Base-by-base conservation (phyloP, 1,140 invertebrate genomes). In the Hyphantria cunea region DNA sequence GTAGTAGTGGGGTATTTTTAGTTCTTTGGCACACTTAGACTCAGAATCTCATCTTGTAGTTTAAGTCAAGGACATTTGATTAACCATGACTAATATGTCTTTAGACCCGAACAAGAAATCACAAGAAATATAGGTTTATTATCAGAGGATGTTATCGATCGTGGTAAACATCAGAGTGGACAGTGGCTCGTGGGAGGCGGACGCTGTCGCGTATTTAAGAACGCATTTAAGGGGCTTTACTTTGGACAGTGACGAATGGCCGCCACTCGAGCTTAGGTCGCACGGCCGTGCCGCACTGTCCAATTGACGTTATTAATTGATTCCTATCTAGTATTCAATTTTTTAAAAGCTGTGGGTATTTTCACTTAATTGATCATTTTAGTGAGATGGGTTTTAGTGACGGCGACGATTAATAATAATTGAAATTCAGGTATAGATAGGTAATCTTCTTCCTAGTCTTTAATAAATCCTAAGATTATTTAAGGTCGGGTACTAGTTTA, bases 271-370 rank as follows among this genome's bases (percentile, higher is more conserved):
- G 64, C 48, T 34, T 50, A 42, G 66, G 63, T 60, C 69, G 62
- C 62, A 50, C 62, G 44, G 13, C 62, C 54, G 54, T 41, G 44
- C 56, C 64, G 62, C 48, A 64, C 61, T 67, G 66, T 66, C 66
- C 63, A 74, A 74, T 74, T 60, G 55, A 60, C 64, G 68, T 76
- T 70, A 76, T 76, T 73, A 76, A 76, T 76, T 76, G 74, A 76
- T 76, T 73, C 68, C 60, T 70, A 72, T 76, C 64, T 60, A 61
- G 62, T 58, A 47, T 60, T 49, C 47, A 49, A 54, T 66, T 66
- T 66, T 60, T 34, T 52, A 66, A 60, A 47, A n/a, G n/a, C 17
- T 58, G 42, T 37, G 0, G 11, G 12, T 17, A 37, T 48, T 58
- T 48, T 58, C 44, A 48, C 32, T n/a, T n/a, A n/a, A n/a, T n/a